Evolutionary conservation across 1,140 invertebrate genomes (phyloP), one percentile per base, ranked within the genome.

Genomic region (Tribolium castaneum): DNA sequence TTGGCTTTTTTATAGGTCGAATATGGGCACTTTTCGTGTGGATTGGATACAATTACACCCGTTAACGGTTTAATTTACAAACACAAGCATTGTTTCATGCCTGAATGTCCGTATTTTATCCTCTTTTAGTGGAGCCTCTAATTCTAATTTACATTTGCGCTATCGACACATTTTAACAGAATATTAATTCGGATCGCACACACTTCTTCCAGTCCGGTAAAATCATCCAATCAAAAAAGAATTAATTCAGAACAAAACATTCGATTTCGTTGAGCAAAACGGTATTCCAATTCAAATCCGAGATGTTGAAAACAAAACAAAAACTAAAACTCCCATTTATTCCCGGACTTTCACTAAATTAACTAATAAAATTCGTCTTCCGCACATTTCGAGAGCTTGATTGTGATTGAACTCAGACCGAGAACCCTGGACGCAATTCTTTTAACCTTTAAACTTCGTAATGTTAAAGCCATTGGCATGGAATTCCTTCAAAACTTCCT

Each of bases 21-120:
- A 73, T 73, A 73, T 73, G 49, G 71, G 49, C 22, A 73, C 71
- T 73, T 73, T 73, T 73, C 71, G 71, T 73, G 54, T 52, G 10
- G 71, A 73, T 49, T 52, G 71, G 19, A 54, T 54, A 73, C 14
- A 54, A 73, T 73, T 73, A 73, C 71, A 73, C 25, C 71, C 30
- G 49, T 73, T 73, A 73, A 73, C 71, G 71, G 49, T 73, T 73
- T 73, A 52, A 73, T 73, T 73, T 73, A 50, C 71, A 73, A 73
- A 54, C 49, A 73, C 19, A 73, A 73, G 50, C 71, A 54, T 52
- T 73, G 71, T 73, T 73, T 30, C 19, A 73, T 73, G 71, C 71
- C 52, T 34, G 71, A 73, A 72, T 50, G 70, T 50, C 10, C 70
- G 39, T 72, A 72, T 50, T 72, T 72, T 51, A 16, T 73, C 19